phyloP scores from a whole-genome alignment of 2,113 vertebrate genomes.

The Numenius arquata region DNA sequence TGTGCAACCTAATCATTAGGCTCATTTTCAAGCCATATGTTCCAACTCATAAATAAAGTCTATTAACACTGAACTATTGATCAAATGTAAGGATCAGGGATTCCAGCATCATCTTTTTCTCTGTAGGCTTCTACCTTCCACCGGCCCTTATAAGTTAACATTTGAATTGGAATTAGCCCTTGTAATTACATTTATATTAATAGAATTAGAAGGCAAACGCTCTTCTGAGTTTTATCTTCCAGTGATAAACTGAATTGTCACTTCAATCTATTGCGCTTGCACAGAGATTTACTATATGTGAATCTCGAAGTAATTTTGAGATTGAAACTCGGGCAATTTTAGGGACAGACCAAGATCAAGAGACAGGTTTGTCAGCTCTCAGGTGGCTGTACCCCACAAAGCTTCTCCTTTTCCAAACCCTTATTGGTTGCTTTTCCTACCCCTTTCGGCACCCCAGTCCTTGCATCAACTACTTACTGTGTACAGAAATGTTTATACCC shows the following conservation, averaged over 20 bases:
- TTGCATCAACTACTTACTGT: not conserved
- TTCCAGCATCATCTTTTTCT: not conserved
- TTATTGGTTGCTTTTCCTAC: not conserved
- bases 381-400: not conserved
- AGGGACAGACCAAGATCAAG: not conserved
- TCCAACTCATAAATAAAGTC: slow-evolving; percentile 37
- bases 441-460: not conserved
- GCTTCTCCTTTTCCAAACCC: not conserved
- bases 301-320: slow-evolving; percentile 18
- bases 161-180: slow-evolving; percentile 68
- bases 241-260: slow-evolving; percentile 68
- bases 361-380: not conserved
- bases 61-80: slow-evolving; percentile 52
- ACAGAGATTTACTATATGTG: slow-evolving; percentile 55
- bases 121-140: slow-evolving; percentile 26
- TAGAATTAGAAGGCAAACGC: slow-evolving; percentile 61
- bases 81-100: slow-evolving; percentile 23
- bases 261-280: slow-evolving; percentile 45
- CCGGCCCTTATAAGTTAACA: slow-evolving; percentile 54
- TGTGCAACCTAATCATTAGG: not conserved
- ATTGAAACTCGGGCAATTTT: slow-evolving; percentile 1
- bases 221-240: slow-evolving; percentile 69
- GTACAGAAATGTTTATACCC: slow-evolving; percentile 27
- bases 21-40: slow-evolving; percentile 31
- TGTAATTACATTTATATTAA: slow-evolving; percentile 72